Percentiles rank a stretch among this genome's conserved stretches.
These are phyloP conservation scores for Melanchra persicariae DNA, from an alignment of 2,888 invertebrate species.

Conservation along the genomic window DNA sequence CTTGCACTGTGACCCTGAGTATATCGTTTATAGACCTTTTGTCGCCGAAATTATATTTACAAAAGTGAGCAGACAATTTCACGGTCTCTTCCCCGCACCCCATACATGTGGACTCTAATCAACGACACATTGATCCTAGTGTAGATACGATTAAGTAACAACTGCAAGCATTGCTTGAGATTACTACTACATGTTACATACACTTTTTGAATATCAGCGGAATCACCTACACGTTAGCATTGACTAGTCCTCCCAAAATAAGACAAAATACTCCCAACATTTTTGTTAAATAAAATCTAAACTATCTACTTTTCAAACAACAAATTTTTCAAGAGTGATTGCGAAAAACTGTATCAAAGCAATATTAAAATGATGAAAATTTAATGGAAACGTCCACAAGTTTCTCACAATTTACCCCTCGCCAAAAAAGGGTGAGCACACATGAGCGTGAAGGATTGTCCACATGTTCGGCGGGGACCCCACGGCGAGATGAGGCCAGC, in stretches of 20 bases:
- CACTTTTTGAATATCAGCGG: neutral
- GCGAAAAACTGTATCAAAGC: neutral
- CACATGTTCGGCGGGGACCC: constrained; percentile 87
- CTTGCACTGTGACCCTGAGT: constrained; percentile 86
- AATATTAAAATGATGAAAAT: constrained; percentile 3
- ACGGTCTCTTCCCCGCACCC: constrained; percentile 90
- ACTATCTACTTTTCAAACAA: neutral
- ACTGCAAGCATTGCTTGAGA: neutral
- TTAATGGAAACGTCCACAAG: constrained; percentile 71
- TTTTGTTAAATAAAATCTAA: too few relatives aligned
- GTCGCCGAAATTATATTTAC: constrained; percentile 91
- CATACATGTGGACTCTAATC: constrained; percentile 86
- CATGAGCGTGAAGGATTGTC: constrained; percentile 91
- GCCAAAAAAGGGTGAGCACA: constrained; percentile 89
- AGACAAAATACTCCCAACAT: constrained; percentile 1
- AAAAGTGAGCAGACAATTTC: constrained; percentile 91
- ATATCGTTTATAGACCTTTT: constrained; percentile 90
- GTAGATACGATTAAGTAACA: constrained; percentile 71
- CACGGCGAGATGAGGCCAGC: constrained; percentile 77
- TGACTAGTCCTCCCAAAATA: neutral
- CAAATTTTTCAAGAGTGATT: neutral
- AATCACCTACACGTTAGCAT: neutral
- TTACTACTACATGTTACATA: neutral
- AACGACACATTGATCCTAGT: constrained; percentile 76
- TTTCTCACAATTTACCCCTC: constrained; percentile 75